Evolutionary conservation across 53 echinoderm and acorn worm species (phyloP).

Genomic region (Echinarachnius parma): DNA sequence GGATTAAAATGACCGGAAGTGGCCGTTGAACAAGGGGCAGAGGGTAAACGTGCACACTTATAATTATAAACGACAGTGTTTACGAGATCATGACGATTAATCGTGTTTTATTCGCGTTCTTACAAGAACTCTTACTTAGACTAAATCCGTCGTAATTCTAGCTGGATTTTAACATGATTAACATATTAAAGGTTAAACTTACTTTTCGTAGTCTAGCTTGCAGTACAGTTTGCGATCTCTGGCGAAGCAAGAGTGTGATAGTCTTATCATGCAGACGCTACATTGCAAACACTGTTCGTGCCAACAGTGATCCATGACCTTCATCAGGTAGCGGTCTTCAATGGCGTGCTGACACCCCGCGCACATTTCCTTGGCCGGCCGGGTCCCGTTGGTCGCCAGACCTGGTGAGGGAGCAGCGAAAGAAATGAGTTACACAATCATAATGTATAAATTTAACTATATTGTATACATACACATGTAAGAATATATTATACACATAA

Average conservation of each 20-base stretch:
- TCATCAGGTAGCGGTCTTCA: conserved; percentile 95
- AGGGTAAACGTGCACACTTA: no score
- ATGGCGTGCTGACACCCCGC: conserved; percentile 91
- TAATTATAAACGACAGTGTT: no score
- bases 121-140: no score
- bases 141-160: not conserved
- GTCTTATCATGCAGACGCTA: conserved; percentile 76
- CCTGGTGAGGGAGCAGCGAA: conserved; percentile 21
- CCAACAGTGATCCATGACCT: conserved; percentile 98
- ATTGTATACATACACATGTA: no score
- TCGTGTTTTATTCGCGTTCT: no score
- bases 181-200: conserved; percentile 31
- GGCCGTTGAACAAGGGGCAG: no score
- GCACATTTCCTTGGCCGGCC: conserved; percentile 83
- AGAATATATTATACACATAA: no score
- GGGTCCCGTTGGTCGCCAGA: conserved; percentile 36
- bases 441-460: no score
- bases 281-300: conserved; percentile 96
- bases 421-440: no score
- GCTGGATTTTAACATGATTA: not conserved
- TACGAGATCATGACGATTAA: no score
- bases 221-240: conserved; percentile 97
- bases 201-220: conserved; percentile 99
- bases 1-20: no score
- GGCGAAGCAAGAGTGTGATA: conserved; percentile 94